Evolutionary conservation across 2,888 invertebrate genomes (phyloP), one percentile per base, ranked within the genome.

Genomic region (Agrotis exclamationis): DNA sequence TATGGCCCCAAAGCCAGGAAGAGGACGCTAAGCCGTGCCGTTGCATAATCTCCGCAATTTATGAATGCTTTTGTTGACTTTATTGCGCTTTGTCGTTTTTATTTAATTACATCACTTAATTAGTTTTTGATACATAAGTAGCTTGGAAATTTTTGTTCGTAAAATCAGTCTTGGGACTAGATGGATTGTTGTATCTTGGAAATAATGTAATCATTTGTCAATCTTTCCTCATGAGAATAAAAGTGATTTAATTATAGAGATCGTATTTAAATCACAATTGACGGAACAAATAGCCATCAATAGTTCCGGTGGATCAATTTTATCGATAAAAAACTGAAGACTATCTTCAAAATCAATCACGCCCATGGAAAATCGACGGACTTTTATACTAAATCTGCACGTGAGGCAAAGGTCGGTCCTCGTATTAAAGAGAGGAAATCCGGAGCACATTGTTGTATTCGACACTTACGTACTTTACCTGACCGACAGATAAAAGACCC

Each of bases 381-480:
- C 90, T 90, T 89, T 91, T 92, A 93, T 94, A 93, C 90, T 91
- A 86, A 93, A 92, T 94, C 94, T 94, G 95, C 96, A 96, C 96
- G 96, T 96, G 96, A 96, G 94, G 83, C 90, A 89, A 90, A 93
- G 94, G 92, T 93, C 90, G 94, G 91, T 89, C 88, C 93, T 94
- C 92, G 94, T 93, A 95, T 95, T 96, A 95, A 90, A 93, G 92
- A 93, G 94, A 96, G 96, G 96, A 96, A 95, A 96, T 96, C 96
- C 96, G 96, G 96, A 87, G 87, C 85, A 87, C 89, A 94, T 96
- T 96, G 94, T 95, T 93, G 90, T 91, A 92, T 91, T 90, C 93
- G 90, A 93, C 93, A 93, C 94, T 89, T 91, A 91, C 88, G 92
- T 89, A 94, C 92, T 93, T 92, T 96, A 96, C 96, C 96, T 96